Conservation (phyloP, 1,140 invertebrate genomes). For the Pygmarrhopalites habei region DNA sequence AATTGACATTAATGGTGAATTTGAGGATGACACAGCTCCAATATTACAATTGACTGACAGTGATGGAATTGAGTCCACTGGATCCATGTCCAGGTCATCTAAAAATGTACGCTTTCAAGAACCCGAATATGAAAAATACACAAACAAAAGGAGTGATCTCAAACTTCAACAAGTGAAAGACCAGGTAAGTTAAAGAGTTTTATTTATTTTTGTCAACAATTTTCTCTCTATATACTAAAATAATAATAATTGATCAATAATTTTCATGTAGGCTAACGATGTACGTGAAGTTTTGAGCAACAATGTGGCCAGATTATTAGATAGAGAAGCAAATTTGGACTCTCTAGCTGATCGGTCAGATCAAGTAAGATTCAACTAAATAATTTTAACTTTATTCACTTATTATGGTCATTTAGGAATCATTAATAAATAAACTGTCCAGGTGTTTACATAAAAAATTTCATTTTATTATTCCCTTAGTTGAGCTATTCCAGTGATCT, state of each 20-base stretch:
- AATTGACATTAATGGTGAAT: background rate
- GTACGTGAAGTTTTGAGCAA: slow-evolving; percentile 27
- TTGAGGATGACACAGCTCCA: background rate
- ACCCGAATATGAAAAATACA: slow-evolving; percentile 13
- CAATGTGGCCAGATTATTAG: slow-evolving; percentile 28
- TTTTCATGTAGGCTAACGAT: slow-evolving; percentile 20
- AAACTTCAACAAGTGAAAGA: background rate
- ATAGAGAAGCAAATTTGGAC: slow-evolving; percentile 30
- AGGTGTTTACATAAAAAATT: too few relatives aligned
- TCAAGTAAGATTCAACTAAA: slow-evolving; percentile 16
- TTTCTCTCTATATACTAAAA: background rate
- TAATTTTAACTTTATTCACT: background rate
- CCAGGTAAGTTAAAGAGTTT: background rate
- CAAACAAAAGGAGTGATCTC: background rate
- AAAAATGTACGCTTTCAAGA: slow-evolving; percentile 34
- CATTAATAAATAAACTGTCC: background rate
- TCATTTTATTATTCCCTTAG: slow-evolving; percentile 16
- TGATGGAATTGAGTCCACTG: too few relatives aligned
- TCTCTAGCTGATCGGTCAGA: slow-evolving; percentile 27
- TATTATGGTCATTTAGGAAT: background rate
- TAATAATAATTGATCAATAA: background rate
- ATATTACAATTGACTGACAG: background rate
- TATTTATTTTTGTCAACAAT: background rate
- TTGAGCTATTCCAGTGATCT: slow-evolving; percentile 29
- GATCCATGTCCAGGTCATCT: slow-evolving; percentile 9